Evolutionary conservation across 92 coral and sea anemone species (phyloP).

Genomic region (Isaurus tuberculatus): DNA sequence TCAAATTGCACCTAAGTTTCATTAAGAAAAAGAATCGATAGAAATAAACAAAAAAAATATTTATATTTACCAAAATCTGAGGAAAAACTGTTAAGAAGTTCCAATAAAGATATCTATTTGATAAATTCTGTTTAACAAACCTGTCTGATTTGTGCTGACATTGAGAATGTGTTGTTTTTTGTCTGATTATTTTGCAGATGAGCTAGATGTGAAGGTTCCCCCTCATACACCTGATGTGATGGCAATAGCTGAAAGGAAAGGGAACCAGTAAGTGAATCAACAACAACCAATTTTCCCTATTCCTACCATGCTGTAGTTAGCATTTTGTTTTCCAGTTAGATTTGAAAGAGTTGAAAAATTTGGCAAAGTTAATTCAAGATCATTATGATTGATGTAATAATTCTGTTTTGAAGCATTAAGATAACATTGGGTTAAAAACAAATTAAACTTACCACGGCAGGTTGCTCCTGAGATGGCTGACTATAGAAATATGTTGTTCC

Average conservation of each 20-base stretch:
- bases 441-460: slow-evolving; percentile 81
- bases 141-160: slow-evolving; percentile 95
- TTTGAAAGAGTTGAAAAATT: no score
- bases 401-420: no score
- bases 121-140: slow-evolving; percentile 47
- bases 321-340: no score
- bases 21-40: no score
- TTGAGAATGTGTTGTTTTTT: slow-evolving; percentile 87
- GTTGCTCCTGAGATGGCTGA: slow-evolving; percentile 84
- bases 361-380: no score
- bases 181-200: slow-evolving; percentile 91
- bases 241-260: slow-evolving; percentile 73
- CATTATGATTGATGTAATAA: no score
- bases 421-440: no score
- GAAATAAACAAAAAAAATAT: no score
- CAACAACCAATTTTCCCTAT: no score
- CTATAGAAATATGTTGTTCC: slow-evolving; percentile 97
- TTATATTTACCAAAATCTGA: background rate
- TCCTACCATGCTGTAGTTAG: no score
- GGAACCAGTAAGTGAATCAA: no score
- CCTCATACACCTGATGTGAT: slow-evolving; percentile 90
- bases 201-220: slow-evolving; percentile 93
- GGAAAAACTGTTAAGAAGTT: background rate
- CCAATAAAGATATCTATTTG: background rate
- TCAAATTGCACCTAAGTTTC: no score